Percentiles rank a stretch among this genome's conserved stretches.
phyloP scores from a whole-genome alignment of 2,113 vertebrate species.

The Semnornis frantzii region DNA sequence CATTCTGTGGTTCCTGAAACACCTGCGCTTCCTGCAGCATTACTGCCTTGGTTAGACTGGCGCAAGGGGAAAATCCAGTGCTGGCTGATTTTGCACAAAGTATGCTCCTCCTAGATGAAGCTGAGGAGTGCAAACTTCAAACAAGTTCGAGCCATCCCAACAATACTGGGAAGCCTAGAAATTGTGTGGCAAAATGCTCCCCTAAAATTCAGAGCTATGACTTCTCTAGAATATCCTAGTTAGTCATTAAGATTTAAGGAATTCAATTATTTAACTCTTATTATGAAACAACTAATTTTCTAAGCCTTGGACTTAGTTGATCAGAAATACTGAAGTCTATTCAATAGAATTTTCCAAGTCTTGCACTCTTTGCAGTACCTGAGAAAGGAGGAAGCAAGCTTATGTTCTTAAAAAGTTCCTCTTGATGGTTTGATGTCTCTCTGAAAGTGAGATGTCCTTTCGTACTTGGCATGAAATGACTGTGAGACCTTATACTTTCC shows the following conservation, averaged over 20 bases:
- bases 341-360: not conserved
- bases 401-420: constrained; percentile 30
- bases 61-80: not conserved
- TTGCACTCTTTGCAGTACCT: not conserved
- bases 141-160: not conserved
- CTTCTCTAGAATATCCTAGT: not conserved
- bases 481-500: constrained; percentile 44
- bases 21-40: not conserved
- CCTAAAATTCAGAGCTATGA: not conserved
- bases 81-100: not conserved
- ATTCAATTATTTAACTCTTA: not conserved
- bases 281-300: not conserved
- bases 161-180: not conserved
- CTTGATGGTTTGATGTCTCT: not conserved
- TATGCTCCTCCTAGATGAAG: not conserved
- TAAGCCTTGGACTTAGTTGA: not conserved
- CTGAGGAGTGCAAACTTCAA: not conserved
- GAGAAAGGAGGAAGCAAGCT: not conserved
- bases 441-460: constrained; percentile 20
- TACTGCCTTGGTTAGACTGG: not conserved
- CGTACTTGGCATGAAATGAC: not conserved
- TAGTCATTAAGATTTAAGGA: not conserved
- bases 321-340: not conserved
- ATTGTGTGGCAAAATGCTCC: not conserved
- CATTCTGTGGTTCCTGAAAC: not conserved